Base-by-base conservation (phyloP, 2,888 invertebrate species). In the Caenorhabditis sp. region DNA sequence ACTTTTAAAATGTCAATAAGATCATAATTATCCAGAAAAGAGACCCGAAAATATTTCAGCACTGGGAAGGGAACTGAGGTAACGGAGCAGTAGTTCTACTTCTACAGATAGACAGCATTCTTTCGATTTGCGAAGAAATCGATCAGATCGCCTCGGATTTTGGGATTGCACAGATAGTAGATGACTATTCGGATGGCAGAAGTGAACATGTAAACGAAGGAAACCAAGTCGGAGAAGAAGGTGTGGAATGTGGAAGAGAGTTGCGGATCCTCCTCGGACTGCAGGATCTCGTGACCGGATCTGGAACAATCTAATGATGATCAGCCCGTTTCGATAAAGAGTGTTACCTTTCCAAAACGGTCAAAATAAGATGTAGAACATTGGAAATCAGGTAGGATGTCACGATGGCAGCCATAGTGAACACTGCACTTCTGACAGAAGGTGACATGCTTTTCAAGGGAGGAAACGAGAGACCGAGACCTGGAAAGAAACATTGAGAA, bases 331-430 rank as follows among this genome's bases (percentile, higher is more conserved):
- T n/a, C n/a, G n/a, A n/a, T n/a, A n/a, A n/a, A n/a, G n/a, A n/a
- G n/a, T n/a, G 13, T 3, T 18, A 89, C 89, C 88, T 82, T 77
- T 91, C 91, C 13, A 90, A 56, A 15, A 89, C 58, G 5, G 90
- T 91, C 3, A 91, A 74, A 28, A 89, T 83, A 15, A 91, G 80
- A 69, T 90, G 90, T 3, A 91, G 86, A 1, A 87, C 76, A 67
- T 91, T 91, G 18, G 89, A 89, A 24, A 91, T 72, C 26, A 91
- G 83, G 84, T 91, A 92, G 6, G 87, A 87, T n/a, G 88, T 82
- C 28, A 91, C 90, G 83, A 91, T 90, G 28, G 89, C 90, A 0
- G 89, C 85, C 90, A 91, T 90, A 8, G 90, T 91, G 68, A 88
- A 88, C 20, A 91, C 88, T 6, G 91, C 91, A 22, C 86, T 85